Evolutionary conservation across 2,113 vertebrate species (phyloP).

Genomic region (Alexandromys fortis): DNA sequence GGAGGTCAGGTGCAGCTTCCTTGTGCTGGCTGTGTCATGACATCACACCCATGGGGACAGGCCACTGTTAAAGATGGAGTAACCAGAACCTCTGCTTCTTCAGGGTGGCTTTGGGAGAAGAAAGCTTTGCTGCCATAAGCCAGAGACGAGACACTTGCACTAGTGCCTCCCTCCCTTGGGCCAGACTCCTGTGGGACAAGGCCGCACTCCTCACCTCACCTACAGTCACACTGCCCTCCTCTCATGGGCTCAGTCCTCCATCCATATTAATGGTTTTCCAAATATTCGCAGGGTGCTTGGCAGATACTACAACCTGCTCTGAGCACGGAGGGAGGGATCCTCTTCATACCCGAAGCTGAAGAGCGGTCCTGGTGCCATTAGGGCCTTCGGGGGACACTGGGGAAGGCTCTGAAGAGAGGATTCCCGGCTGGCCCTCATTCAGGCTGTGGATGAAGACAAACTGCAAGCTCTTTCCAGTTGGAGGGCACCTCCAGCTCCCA

Average conservation of each 20-base stretch:
- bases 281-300: no score
- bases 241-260: no score
- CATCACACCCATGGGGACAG: no score
- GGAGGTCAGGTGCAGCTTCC: neutral
- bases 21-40: neutral
- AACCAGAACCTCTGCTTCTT: neutral
- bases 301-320: neutral
- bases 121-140: no score
- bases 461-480: neutral
- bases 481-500: neutral
- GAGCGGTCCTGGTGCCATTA: no score
- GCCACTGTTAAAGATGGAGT: no score
- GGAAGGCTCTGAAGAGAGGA: neutral
- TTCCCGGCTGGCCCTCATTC: neutral
- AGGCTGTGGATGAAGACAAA: neutral
- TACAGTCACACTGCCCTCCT: neutral
- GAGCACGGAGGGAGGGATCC: fast-evolving
- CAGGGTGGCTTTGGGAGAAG: neutral
- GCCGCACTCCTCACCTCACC: neutral
- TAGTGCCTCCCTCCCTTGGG: neutral
- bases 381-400: neutral
- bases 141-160: neutral
- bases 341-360: neutral
- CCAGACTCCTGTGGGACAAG: neutral
- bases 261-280: neutral